Evolutionary conservation across 2,113 vertebrate species (phyloP).

Genomic region (Leptosomus discolor): DNA sequence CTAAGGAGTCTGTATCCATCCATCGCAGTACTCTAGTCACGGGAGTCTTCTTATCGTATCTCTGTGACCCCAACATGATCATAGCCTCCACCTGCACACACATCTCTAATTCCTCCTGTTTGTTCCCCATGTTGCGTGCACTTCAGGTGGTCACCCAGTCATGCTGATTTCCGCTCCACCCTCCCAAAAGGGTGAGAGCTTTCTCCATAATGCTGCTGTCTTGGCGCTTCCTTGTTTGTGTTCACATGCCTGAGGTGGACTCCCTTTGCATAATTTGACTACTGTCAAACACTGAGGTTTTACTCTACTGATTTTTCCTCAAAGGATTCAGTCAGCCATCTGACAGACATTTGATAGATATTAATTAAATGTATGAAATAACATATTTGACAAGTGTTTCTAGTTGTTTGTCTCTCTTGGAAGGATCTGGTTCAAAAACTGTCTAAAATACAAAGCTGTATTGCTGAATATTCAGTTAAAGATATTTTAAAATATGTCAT

Average conservation of each 20-base stretch:
- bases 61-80: neutral
- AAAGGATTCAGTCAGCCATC: constrained; percentile 8
- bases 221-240: neutral
- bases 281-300: neutral
- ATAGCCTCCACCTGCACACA: neutral
- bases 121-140: neutral
- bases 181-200: neutral
- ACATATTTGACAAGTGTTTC: constrained; percentile 56
- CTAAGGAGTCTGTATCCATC: neutral
- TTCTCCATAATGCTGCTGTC: neutral
- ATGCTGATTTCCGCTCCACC: neutral
- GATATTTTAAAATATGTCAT: neutral
- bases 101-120: neutral
- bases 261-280: neutral
- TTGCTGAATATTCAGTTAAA: constrained; percentile 32
- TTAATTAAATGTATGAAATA: constrained; percentile 50
- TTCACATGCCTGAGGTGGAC: neutral
- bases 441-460: constrained; percentile 4
- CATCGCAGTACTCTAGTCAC: neutral
- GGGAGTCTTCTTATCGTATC: neutral
- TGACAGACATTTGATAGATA: constrained; percentile 54
- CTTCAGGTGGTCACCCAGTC: neutral
- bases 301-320: constrained; percentile 9
- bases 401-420: constrained; percentile 39
- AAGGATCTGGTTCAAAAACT: constrained; percentile 23